These are phyloP conservation scores for Beris morrisii DNA, from an alignment of 2,888 invertebrate species.

Conservation along the genomic window DNA sequence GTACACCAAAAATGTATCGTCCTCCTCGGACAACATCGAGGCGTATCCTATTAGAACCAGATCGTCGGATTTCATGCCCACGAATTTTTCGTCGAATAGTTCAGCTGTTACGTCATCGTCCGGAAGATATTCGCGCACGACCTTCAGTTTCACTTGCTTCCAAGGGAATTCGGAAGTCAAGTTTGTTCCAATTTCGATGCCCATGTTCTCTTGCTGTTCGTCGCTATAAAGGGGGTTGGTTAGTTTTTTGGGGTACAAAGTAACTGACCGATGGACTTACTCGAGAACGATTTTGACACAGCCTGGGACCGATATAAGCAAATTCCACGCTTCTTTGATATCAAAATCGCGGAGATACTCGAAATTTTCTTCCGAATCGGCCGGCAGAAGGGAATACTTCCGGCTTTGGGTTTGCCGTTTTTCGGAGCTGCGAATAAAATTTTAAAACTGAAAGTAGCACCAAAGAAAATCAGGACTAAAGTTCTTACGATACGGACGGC, in stretches of 20 bases:
- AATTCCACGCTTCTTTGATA: conserved; percentile 27
- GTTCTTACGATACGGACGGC: conserved; percentile 4
- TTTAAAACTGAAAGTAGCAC: background rate
- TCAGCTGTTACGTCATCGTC: conserved; percentile 46
- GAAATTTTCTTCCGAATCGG: conserved; percentile 24
- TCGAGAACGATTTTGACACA: conserved; percentile 23
- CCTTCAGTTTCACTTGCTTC: conserved; percentile 65
- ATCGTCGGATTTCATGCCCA: conserved; percentile 52
- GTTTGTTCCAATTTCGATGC: conserved; percentile 67
- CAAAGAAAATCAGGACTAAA: background rate
- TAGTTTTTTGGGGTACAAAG: background rate
- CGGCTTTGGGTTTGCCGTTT: background rate
- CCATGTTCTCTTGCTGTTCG: conserved; percentile 54
- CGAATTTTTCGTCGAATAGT: conserved; percentile 54
- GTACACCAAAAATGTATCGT: conserved; percentile 72
- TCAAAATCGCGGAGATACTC: conserved; percentile 31
- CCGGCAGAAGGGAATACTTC: background rate
- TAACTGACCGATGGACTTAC: conserved; percentile 1
- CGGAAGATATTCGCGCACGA: conserved; percentile 64
- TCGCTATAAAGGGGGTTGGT: conserved; percentile 37
- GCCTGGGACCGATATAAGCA: conserved; percentile 16
- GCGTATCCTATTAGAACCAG: conserved; percentile 67
- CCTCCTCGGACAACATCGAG: conserved; percentile 63
- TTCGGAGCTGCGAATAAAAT: conserved; percentile 11
- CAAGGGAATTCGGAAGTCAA: conserved; percentile 75